Percentiles rank a stretch among this genome's conserved stretches.
Evolutionary conservation across 2,113 vertebrate genomes (phyloP).

Genomic region (Rhegmatorhina hoffmannsi): DNA sequence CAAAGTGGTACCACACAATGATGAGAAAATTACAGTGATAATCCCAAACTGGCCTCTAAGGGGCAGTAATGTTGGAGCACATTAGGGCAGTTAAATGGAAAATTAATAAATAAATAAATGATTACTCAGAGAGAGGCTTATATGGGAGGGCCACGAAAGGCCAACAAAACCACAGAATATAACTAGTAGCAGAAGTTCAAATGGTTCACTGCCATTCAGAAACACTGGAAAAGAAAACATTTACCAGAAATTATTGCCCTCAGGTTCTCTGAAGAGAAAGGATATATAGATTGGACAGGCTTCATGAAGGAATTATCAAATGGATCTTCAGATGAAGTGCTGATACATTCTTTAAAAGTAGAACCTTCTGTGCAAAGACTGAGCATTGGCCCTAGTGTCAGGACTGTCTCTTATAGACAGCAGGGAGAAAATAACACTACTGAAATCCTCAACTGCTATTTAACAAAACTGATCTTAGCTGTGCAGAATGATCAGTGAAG

Average conservation of each 20-base stretch:
- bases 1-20: not conserved
- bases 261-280: not conserved
- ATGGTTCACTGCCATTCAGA: not conserved
- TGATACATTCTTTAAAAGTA: not conserved
- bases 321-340: not conserved
- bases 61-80: not conserved
- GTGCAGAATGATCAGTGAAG: not conserved
- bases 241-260: not conserved
- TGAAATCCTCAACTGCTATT: not conserved
- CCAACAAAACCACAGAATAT: not conserved
- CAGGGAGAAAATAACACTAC: not conserved
- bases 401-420: not conserved
- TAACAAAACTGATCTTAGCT: not conserved
- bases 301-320: not conserved
- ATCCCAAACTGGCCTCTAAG: not conserved
- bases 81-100: not conserved
- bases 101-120: not conserved
- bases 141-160: not conserved
- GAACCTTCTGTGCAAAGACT: not conserved
- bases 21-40: not conserved
- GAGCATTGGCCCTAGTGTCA: not conserved
- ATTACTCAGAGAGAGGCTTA: not conserved
- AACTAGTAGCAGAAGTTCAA: not conserved
- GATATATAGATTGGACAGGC: not conserved
- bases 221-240: not conserved